Percentiles rank a stretch among this genome's conserved stretches.
Conservation (phyloP, 2,113 vertebrate genomes). For the Ciconia maguari region DNA sequence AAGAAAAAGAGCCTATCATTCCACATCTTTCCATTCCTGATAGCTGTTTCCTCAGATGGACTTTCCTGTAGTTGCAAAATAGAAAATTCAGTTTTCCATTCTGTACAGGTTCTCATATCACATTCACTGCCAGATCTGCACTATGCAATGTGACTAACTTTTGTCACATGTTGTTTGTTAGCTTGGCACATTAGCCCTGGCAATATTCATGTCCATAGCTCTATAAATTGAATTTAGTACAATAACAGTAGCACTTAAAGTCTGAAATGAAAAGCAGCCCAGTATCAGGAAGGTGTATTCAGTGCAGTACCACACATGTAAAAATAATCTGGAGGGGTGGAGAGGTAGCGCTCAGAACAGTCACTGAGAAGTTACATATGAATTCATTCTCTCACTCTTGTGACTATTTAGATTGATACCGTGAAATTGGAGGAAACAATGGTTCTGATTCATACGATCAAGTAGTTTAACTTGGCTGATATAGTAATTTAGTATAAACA, state of each 20-base stretch:
- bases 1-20: neutral
- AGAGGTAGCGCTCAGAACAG: neutral
- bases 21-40: neutral
- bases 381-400: neutral
- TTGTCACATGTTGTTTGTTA: neutral
- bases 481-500: neutral
- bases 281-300: neutral
- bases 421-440: constrained; percentile 13
- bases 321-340: neutral
- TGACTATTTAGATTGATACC: neutral
- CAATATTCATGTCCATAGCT: neutral
- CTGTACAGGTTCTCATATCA: neutral
- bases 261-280: neutral
- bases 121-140: neutral
- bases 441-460: neutral
- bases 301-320: neutral
- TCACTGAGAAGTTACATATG: neutral
- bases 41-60: neutral
- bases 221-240: neutral
- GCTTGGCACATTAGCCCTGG: neutral
- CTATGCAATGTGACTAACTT: neutral
- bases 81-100: neutral
- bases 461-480: constrained; percentile 3
- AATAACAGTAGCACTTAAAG: neutral
- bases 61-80: neutral